phyloP scores from a whole-genome alignment of 30 jellyfish, hydroid and myxozoan species.

The Aurelia coerulea region DNA sequence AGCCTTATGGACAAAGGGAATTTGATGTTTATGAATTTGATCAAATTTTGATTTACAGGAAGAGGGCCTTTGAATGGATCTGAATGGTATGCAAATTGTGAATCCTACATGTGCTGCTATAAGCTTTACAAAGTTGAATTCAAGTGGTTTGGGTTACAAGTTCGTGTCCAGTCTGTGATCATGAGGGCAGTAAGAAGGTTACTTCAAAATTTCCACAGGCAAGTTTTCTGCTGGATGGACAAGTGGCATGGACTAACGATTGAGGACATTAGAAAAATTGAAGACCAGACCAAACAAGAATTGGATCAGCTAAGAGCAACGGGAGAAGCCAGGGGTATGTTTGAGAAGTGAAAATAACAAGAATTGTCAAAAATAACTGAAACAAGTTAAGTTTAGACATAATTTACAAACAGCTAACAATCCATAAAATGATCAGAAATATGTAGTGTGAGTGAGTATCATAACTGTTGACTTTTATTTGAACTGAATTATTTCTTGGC shows the following conservation, averaged over 20 bases:
- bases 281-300: constrained; percentile 87
- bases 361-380: neutral
- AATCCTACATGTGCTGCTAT: constrained; percentile 97
- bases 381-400: too few relatives aligned
- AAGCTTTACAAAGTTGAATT: constrained; percentile 83
- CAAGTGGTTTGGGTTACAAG: constrained; percentile 86
- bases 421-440: too few relatives aligned
- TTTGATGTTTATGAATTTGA: neutral
- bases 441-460: too few relatives aligned
- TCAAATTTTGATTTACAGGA: constrained; percentile 20
- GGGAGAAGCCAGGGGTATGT: constrained; percentile 88
- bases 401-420: too few relatives aligned
- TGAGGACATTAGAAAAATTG: constrained; percentile 89
- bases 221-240: constrained; percentile 97
- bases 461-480: too few relatives aligned
- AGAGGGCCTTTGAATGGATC: constrained; percentile 80
- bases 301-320: constrained; percentile 61
- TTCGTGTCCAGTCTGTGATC: constrained; percentile 63
- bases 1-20: neutral
- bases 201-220: constrained; percentile 93
- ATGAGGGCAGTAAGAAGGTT: constrained; percentile 78
- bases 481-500: too few relatives aligned
- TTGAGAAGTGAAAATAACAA: constrained; percentile 3
- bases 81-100: constrained; percentile 80
- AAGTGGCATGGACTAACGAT: constrained; percentile 96